A percentile compares a stretch with the other conserved stretches of the same genome.
These are phyloP conservation scores for Eupelmus urozonus DNA, from an alignment of 2,888 invertebrate species.

Conservation along the genomic window DNA sequence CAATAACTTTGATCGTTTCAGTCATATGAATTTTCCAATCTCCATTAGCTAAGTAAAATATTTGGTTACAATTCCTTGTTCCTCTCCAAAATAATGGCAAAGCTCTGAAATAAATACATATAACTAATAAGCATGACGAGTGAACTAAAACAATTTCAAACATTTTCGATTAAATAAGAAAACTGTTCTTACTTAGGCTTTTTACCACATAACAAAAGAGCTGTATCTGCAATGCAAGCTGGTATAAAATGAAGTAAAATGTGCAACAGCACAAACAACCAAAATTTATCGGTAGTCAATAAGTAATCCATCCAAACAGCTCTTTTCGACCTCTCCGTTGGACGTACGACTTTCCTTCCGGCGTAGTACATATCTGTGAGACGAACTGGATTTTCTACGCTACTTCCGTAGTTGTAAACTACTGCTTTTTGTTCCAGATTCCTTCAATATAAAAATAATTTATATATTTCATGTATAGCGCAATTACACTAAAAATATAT, in stretches of 20 bases:
- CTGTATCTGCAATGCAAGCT: constrained; percentile 62
- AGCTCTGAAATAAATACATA: too few relatives aligned
- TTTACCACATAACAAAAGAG: constrained; percentile 61
- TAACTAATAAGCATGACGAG: too few relatives aligned
- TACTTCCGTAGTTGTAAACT: not conserved
- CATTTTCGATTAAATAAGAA: not conserved
- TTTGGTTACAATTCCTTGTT: too few relatives aligned
- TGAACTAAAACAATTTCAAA: too few relatives aligned
- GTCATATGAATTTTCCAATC: too few relatives aligned
- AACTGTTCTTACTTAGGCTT: constrained; percentile 64
- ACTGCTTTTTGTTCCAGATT: not conserved
- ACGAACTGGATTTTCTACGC: not conserved
- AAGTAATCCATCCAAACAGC: not conserved
- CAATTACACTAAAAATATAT: too few relatives aligned
- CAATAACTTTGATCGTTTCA: too few relatives aligned
- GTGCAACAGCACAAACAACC: constrained; percentile 58
- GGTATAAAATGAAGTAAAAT: constrained; percentile 66
- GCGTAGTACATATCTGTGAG: not conserved
- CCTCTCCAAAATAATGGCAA: too few relatives aligned
- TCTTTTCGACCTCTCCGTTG: not conserved
- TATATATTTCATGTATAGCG: too few relatives aligned
- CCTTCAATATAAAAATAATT: not conserved
- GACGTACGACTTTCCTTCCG: not conserved
- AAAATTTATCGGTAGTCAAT: not conserved
- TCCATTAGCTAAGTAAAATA: too few relatives aligned